Base-by-base conservation (phyloP, 1,140 invertebrate species). In the Samia ricini region DNA sequence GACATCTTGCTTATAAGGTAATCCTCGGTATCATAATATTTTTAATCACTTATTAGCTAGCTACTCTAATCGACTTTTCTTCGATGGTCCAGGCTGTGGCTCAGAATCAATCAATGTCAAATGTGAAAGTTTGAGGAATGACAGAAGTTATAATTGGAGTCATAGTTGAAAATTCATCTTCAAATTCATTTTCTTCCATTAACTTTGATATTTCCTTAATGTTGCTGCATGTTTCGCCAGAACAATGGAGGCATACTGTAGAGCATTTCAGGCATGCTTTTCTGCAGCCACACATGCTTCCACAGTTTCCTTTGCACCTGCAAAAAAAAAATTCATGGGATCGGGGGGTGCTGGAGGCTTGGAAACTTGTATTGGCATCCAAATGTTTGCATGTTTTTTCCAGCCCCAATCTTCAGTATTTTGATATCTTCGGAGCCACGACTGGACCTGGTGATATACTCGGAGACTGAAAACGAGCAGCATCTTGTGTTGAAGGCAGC, bases 401-500 rank as follows among this genome's bases (percentile, higher is more conserved):
- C 52, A 55, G 52, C 22, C 52, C 22, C 52, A 55, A 55, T 55
- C 52, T 55, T 55, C 21, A 55, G 20, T 19, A 55, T 55, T 51
- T 51, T 55, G 52, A 55, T 55, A 55, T 55, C 19, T 23, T 55
- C 52, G 5, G 52, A 55, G 20, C 52, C 52, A 51, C 49, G 49
- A 51, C 49, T 18, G 49, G 49, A 51, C 49, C 49, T 51, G n/a
- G n/a, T n/a, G n/a, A n/a, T n/a, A 51, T 51, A 51, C 49, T 51
- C 49, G 8, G 49, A 51, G 49, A 51, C 1, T 66, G 64, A 59
- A 66, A 66, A 29, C 60, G 65, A 63, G 65, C 60, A 54, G 60
- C 33, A 29, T 62, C 65, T 63, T 67, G 65, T 67, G 65, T 67
- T 59, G 60, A 56, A 62, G 60, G 65, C 12, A 62, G 65, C 57